Evolutionary conservation across 1,140 invertebrate species (phyloP), one percentile per base, ranked within the genome.

Genomic region (Carposina sasakii): DNA sequence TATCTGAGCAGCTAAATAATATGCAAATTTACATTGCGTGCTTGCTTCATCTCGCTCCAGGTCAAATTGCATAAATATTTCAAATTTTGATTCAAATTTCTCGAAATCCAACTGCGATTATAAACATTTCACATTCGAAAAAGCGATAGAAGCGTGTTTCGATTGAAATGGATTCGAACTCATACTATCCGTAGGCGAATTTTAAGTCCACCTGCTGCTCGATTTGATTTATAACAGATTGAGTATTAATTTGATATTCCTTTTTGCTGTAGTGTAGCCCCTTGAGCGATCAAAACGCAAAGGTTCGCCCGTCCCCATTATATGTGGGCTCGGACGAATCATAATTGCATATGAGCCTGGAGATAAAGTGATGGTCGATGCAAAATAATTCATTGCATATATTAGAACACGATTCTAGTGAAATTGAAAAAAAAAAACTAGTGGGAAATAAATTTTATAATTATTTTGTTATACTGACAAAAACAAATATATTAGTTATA

Each of bases 231-330:
- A 84, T 84, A 78, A 84, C 78, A 74, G 73, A 83, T 84, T 84
- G 76, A 78, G 73, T 77, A 84, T 81, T 84, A 84, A 84, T 84
- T 81, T 81, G 77, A 81, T 84, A 81, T 84, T 71, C 79, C 77
- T 81, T 79, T 78, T 76, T 75, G 71, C 71, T 63, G 52, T 63
- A 64, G 63, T 63, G 52, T 63, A 64, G 63, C 70, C 76, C 81
- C 81, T 84, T 73, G 63, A 84, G 81, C 81, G 73, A 77, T 83
- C 57, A 59, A 65, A 64, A 62, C 67, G 74, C 68, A 63, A 73
- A 74, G 68, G 60, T 67, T 68, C 64, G 62, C 62, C 67, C 51
- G 68, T 64, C 64, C 59, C 76, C 73, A 83, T 83, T 79, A 83
- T 79, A 78, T 70, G 71, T 70, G 69, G 63, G 71, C 69, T 67